Evolutionary conservation across 2,888 invertebrate species (phyloP).

Genomic region (Drosophila mettleri): DNA sequence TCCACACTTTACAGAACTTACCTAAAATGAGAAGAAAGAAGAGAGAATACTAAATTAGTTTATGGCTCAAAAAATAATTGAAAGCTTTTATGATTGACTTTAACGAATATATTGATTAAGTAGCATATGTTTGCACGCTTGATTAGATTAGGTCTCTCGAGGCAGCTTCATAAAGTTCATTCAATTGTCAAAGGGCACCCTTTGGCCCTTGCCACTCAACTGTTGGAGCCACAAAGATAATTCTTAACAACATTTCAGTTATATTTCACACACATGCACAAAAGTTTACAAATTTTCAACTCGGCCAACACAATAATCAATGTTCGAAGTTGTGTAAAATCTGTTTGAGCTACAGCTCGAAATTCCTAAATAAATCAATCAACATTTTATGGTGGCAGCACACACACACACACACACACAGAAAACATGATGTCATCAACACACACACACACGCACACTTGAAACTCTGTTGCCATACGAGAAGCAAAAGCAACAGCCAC

Average conservation of each 20-base stretch:
- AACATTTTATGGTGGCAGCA: slow-evolving; percentile 13
- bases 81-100: not conserved
- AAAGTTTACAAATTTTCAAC: not conserved
- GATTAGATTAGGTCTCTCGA: not conserved
- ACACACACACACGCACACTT: slow-evolving; percentile 27
- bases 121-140: not conserved
- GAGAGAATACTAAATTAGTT: not conserved
- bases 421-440: slow-evolving; percentile 20
- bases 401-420: slow-evolving; percentile 8
- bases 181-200: not conserved
- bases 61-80: not conserved
- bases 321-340: slow-evolving; percentile 19
- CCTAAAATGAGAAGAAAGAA: slow-evolving; percentile 15
- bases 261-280: not conserved
- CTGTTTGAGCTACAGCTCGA: slow-evolving; percentile 16
- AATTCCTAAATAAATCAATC: slow-evolving; percentile 30
- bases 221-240: not conserved
- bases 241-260: not conserved
- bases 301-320: slow-evolving; percentile 10
- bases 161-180: not conserved
- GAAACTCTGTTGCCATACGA: slow-evolving; percentile 31
- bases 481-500: not conserved
- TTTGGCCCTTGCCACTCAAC: not conserved
- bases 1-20: not conserved
- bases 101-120: not conserved